Base-by-base conservation (phyloP, 2,888 invertebrate species). In the Serripes groenlandicus region DNA sequence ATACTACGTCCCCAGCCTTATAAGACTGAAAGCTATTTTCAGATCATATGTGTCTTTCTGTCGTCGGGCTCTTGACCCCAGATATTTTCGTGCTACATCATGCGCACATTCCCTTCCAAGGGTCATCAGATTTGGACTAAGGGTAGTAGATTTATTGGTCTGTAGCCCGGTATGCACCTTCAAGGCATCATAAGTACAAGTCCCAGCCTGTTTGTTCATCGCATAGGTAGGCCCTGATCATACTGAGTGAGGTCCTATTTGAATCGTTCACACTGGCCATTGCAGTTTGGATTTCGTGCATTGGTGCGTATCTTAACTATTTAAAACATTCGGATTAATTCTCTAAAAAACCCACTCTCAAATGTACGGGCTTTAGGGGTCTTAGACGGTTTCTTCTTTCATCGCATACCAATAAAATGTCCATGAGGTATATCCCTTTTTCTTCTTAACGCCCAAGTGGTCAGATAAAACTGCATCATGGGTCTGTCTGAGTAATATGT, bases 41-140 rank as follows among this genome's bases (percentile, higher is more conserved):
- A 35, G 30, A 34, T 83, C 75, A 42, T 85, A 83, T 4, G 30
- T 2, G 35, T 71, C 34, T 34, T 83, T 80, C 15, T 66, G 69
- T 30, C 79, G 62, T 37, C 77, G 7, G 4, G 56, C 54, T 2
- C 71, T 18, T 4, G 28, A 18, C 18, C 7, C 26, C 2, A 82
- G 35, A 60, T 78, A 54, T 28, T 32, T 64, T 21, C 83, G 26
- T 15, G 83, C 78, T n/a, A 81, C 21, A 11, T 42, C 54, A 69
- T 77, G 74, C 3, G 76, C 76, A 28, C 56, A 23, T 73, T 88
- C 83, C 5, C 80, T 21, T 18, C 88, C 86, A 30, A 86, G 35
- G 70, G 78, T 76, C 26, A 86, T 18, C 34, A 86, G 15, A 49
- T 86, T 83, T 18, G 86, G 86, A n/a, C 81, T 83, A 1, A 85